These are phyloP conservation scores for Drosophila infuscata DNA, from an alignment of 2,888 invertebrate species.

Conservation along the genomic window DNA sequence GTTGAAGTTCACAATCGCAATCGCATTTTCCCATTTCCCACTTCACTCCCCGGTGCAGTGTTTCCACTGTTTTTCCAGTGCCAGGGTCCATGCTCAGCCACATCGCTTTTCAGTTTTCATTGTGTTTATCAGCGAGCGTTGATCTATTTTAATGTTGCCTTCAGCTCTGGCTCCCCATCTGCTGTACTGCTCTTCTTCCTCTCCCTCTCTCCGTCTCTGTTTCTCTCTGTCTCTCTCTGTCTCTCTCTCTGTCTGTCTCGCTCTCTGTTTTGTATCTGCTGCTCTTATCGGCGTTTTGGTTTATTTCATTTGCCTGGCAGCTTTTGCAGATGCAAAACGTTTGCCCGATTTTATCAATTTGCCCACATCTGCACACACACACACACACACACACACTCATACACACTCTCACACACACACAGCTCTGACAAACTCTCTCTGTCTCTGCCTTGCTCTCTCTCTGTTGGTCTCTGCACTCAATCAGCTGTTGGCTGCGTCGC, in stretches of 20 bases:
- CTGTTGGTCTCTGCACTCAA: conserved; percentile 24
- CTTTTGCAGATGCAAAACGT: conserved; percentile 72
- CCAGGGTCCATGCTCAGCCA: conserved; percentile 15
- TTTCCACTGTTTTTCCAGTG: conserved; percentile 1
- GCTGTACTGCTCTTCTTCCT: conserved; percentile 19
- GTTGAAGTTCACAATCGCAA: conserved; percentile 4
- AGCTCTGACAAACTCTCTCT: not conserved
- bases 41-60: not conserved
- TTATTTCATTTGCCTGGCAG: conserved; percentile 79
- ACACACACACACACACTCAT: conserved; percentile 1
- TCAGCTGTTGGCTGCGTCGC: conserved; percentile 65
- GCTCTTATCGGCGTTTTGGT: conserved; percentile 70
- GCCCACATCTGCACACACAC: conserved; percentile 31
- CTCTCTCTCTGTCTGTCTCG: not conserved
- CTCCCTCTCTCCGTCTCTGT: conserved; percentile 11
- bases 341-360: conserved; percentile 61
- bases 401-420: too few species aligned
- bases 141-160: conserved; percentile 75
- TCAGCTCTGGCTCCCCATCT: conserved; percentile 22
- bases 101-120: conserved; percentile 64
- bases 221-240: conserved; percentile 17
- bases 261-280: conserved; percentile 35
- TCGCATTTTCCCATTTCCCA: conserved; percentile 1
- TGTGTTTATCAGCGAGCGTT: conserved; percentile 66
- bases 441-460: conserved; percentile 25